These are phyloP conservation scores for Stichodactyla helianthus DNA, from an alignment of 64 coral and sea anemone species.

Conservation along the genomic window DNA sequence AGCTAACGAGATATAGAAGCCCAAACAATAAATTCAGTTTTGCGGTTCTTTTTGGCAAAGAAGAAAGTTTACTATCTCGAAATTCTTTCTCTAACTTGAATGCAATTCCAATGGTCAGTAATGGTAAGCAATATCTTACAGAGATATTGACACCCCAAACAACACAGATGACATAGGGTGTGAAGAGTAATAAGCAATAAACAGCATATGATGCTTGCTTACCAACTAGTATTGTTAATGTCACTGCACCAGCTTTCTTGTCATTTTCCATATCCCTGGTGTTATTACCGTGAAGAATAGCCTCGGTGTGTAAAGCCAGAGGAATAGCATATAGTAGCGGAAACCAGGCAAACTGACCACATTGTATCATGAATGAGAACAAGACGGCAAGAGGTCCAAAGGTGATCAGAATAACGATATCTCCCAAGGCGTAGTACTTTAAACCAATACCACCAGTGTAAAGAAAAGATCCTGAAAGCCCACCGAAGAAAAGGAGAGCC, in stretches of 20 bases:
- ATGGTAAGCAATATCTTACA: constrained; percentile 61
- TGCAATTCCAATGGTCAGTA: constrained; percentile 61
- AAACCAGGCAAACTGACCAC: constrained; percentile 64
- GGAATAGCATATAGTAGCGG: constrained; percentile 82
- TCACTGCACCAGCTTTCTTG: constrained; percentile 73
- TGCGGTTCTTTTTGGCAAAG: constrained; percentile 69
- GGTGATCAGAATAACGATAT: constrained; percentile 94
- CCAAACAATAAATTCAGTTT: constrained; percentile 91
- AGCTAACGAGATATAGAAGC: constrained; percentile 73
- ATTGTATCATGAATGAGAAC: constrained; percentile 82
- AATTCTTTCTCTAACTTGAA: constrained; percentile 88
- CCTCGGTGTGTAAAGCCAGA: constrained; percentile 81
- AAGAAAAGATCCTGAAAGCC: constrained; percentile 97
- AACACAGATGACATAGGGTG: constrained; percentile 86
- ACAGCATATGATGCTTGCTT: constrained; percentile 77
- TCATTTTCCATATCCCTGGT: constrained; percentile 85
- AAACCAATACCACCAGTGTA: constrained; percentile 96
- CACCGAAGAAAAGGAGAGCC: constrained; percentile 90
- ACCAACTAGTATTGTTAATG: constrained; percentile 78
- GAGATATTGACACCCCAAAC: constrained; percentile 84
- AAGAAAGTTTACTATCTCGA: constrained; percentile 42
- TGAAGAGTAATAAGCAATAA: constrained; percentile 74
- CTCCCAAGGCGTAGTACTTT: constrained; percentile 93
- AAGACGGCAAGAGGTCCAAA: constrained; percentile 92
- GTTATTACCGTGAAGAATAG: constrained; percentile 97